A percentile compares a stretch with the other conserved stretches of the same genome.
phyloP scores from a whole-genome alignment of 2,113 vertebrate species.

The Notothenia coriiceps region DNA sequence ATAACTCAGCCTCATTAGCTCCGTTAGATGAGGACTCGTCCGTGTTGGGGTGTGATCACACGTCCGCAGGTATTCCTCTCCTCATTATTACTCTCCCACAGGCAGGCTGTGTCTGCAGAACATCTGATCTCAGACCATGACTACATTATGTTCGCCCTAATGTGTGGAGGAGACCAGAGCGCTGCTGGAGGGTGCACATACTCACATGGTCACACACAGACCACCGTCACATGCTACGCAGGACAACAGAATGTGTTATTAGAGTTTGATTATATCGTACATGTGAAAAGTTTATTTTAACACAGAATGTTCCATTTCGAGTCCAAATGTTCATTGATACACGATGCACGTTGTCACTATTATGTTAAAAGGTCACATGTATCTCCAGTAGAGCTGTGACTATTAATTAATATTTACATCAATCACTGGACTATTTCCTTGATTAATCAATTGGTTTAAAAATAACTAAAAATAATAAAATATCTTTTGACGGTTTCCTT shows the following conservation, averaged over 20 bases:
- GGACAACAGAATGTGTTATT: not conserved
- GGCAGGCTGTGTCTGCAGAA: conserved; percentile 14
- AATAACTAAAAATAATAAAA: not conserved
- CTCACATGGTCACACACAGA: not conserved
- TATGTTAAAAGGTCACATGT: not conserved
- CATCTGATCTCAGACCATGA: conserved; percentile 42
- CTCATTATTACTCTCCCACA: conserved; percentile 40
- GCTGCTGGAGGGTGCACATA: not conserved
- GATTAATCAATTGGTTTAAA: not conserved
- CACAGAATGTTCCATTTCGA: too few relatives aligned
- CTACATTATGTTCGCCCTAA: conserved; percentile 18
- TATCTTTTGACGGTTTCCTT: too few relatives aligned
- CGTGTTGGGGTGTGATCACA: conserved; percentile 36
- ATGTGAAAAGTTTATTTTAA: not conserved
- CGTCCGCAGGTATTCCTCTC: conserved; percentile 55
- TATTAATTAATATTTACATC: too few relatives aligned
- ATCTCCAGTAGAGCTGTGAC: not conserved
- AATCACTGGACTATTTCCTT: too few relatives aligned
- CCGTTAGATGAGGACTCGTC: conserved; percentile 31
- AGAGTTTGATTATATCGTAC: not conserved
- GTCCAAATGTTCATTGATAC: too few relatives aligned
- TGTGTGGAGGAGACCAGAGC: conserved; percentile 17
- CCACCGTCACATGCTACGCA: not conserved
- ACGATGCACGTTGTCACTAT: not conserved
- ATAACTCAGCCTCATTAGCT: conserved; percentile 39